phyloP scores from a whole-genome alignment of 2,113 vertebrate species.

The Channa maculata region DNA sequence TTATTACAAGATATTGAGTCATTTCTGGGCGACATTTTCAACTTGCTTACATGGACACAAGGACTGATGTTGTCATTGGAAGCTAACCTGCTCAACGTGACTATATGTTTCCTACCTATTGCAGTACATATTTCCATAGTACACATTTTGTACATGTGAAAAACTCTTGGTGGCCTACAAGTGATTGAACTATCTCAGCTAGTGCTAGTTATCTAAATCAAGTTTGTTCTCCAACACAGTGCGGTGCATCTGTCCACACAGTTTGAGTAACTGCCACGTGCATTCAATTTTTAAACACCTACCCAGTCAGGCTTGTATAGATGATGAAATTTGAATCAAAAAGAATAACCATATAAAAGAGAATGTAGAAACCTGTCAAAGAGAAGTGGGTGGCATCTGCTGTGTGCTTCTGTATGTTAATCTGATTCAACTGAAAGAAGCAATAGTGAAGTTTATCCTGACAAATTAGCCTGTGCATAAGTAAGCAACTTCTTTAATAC shows the following conservation, averaged over 20 bases:
- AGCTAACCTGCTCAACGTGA: no score
- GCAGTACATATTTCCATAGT: no score
- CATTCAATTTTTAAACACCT: conserved; percentile 41
- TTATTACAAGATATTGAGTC: no score
- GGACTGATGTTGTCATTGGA: no score
- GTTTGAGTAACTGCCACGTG: conserved; percentile 8
- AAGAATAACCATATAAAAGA: conserved; percentile 46
- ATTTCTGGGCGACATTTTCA: no score
- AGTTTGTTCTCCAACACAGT: background rate
- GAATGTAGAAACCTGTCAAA: conserved; percentile 21
- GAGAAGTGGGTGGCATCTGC: conserved; percentile 2
- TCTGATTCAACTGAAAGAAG: background rate
- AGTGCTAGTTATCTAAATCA: no score
- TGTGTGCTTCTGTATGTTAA: background rate
- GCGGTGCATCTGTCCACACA: conserved; percentile 3
- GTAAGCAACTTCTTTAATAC: no score
- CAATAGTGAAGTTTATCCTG: no score
- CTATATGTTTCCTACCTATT: no score
- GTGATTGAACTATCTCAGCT: background rate
- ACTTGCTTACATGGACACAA: no score
- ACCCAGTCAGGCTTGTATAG: conserved; percentile 27
- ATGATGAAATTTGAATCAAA: conserved; percentile 61
- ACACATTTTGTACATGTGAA: no score
- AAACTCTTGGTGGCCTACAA: background rate
- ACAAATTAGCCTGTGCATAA: no score